Evolutionary conservation across 2,113 vertebrate genomes (phyloP), one percentile per base, ranked within the genome.

Genomic region (Odobenus rosmarus): DNA sequence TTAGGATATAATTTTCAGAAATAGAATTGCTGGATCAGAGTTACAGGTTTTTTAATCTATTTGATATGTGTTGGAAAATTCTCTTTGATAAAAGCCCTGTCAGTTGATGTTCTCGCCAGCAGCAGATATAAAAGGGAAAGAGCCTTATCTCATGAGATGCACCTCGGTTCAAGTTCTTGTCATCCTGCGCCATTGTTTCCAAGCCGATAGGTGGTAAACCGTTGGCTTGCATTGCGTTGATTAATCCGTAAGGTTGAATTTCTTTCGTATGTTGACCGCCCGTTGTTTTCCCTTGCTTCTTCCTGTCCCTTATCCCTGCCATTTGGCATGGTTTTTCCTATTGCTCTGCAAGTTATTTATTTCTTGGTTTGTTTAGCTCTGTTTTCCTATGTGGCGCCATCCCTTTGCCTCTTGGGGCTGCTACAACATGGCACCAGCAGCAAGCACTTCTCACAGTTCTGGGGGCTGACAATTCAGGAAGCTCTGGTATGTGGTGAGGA

Each of bases 381-480:
- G 21, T 79, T 31, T 67, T 26, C 26, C 7, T 31, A 13, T 23
- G n/a, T 16, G 4, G 59, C 13, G 28, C 42, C 14, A 3, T 21
- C 33, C 33, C 64, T 69, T 69, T 69, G 15, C 64, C 33, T 36
- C 53, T 39, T 55, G 1, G 4, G 5, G 23, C n/a, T 8, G 9
- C 49, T 18, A 31, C 36, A 18, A 8, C 15, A 0, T 0, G 18
- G n/a, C 6, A 42, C 24, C 51, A 0, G 0, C 39, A 2, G 46
- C 53, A 7, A 2, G 8, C 8, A 4, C 23, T 76, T 23, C 87
- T 61, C 28, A 6, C 19, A 24, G 7, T 15, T 4, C 1, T 46
- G 87, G 33, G 33, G 31, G 31, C 31, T 33, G 51, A 26, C 6
- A 10, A 21, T 59, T 74, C 69, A 19, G 55, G 53, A 33, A 23